phyloP scores from a whole-genome alignment of 2,888 invertebrate genomes.

The Diaprepes abbreviatus region DNA sequence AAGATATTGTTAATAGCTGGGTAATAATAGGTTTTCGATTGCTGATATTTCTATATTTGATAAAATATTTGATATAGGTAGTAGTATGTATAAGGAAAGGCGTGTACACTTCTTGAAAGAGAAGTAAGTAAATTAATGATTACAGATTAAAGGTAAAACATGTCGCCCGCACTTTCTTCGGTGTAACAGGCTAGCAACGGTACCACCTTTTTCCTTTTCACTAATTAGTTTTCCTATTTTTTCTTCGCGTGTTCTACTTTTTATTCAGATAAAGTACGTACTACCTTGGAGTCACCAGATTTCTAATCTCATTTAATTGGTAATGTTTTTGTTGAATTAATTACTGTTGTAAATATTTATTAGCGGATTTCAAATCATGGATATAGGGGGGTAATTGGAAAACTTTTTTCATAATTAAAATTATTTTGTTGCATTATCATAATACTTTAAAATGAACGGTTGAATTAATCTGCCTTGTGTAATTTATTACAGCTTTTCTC shows the following conservation, averaged over 20 bases:
- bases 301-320: conserved; percentile 25
- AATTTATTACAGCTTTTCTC: too few species aligned
- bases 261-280: conserved; percentile 12
- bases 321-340: conserved; percentile 1
- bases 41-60: conserved; percentile 18
- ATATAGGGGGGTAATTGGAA: too few species aligned
- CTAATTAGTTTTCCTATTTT: conserved; percentile 34
- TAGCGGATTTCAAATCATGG: too few species aligned
- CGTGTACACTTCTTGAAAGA: neutral
- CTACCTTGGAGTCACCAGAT: conserved; percentile 11
- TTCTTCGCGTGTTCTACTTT: conserved; percentile 21
- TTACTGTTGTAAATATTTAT: neutral
- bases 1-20: conserved; percentile 1
- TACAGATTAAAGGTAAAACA: conserved; percentile 25
- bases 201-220: conserved; percentile 38
- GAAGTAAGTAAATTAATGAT: conserved; percentile 13
- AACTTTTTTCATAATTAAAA: too few species aligned
- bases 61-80: conserved; percentile 18
- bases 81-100: conserved; percentile 16
- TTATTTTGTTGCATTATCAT: too few species aligned
- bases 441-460: too few species aligned
- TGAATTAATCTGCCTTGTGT: too few species aligned
- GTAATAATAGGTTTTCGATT: conserved; percentile 17
- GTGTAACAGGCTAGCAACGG: conserved; percentile 24
- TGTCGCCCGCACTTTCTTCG: conserved; percentile 36